Base-by-base conservation (phyloP, 2,113 vertebrate genomes). In the Tenrec ecaudatus region DNA sequence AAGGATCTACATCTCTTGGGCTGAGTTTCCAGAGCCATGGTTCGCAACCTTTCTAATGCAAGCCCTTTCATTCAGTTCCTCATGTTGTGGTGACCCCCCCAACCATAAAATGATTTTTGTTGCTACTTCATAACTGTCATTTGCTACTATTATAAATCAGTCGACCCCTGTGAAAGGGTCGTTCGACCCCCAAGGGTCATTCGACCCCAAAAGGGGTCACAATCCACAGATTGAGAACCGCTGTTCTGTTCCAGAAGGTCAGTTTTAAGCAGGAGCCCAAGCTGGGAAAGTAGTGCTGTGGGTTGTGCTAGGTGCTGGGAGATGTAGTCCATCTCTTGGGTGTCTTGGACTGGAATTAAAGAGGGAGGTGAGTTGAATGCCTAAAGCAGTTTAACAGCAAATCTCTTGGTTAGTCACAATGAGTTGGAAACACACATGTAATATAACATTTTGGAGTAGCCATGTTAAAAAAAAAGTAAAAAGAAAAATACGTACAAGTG, bases 371-470 rank as follows among this genome's bases (percentile, higher is more conserved):
- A 87, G 11, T 3, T 79, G 75, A 81, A 43, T 25, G 89, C 25
- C 57, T 40, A 40, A 90, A 77, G 31, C 14, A 36, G 57, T 31
- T 92, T 73, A 22, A 84, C 14, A 88, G 36, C 33, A 36, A 40
- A 78, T 31, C 66, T 64, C 12, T 73, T 40, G 14, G 43, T 29
- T 53, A n/a, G 85, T 62, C 62, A 29, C 23, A 22, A 36, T 38
- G 33, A 71, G 12, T 53, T 86, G 53, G 11, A 78, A 87, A 62
- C 62, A 73, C 1, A 14, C 6, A 66, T 20, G 20, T 33, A 75
- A 82, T 71, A 90, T 36, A 53, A 92, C 62, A 81, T 27, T 75
- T 89, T 62, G 84, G 77, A 85, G 14, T 38, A 57, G 20, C 38
- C 27, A 77, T 11, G 6, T 69, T 78, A n/a, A 76, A 22, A 90